Evolutionary conservation across 1,140 invertebrate genomes (phyloP).

Genomic region (Pachypsylla venusta): DNA sequence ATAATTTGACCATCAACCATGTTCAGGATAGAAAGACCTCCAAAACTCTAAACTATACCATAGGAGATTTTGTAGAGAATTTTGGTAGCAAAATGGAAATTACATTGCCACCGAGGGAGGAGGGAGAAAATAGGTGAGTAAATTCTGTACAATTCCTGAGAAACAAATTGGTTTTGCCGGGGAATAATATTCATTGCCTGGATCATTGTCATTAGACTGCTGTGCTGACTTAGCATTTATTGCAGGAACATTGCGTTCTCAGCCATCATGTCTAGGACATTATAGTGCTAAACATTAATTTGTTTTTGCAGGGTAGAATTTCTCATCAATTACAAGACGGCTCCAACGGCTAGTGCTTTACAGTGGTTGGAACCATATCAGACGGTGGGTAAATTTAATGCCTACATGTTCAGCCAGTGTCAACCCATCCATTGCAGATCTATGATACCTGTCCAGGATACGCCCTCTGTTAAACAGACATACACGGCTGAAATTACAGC

Average conservation of each 20-base stretch:
- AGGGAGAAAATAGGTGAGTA: not conserved
- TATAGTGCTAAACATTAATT: not conserved
- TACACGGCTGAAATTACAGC: constrained; percentile 49
- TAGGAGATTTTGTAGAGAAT: constrained; percentile 17
- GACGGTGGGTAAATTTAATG: constrained; percentile 71
- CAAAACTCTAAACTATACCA: constrained; percentile 11
- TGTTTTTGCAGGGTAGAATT: constrained; percentile 41
- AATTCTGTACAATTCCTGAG: not conserved
- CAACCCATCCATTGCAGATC: constrained; percentile 81
- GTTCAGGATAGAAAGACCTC: constrained; percentile 10
- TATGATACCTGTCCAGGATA: constrained; percentile 85
- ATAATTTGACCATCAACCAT: constrained; percentile 44
- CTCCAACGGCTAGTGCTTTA: constrained; percentile 57
- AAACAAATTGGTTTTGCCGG: not conserved
- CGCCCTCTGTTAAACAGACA: constrained; percentile 75
- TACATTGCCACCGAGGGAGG: constrained; percentile 12
- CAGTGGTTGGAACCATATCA: constrained; percentile 80
- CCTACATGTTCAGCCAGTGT: constrained; percentile 86
- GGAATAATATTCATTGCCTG: too few relatives aligned
- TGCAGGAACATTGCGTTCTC: too few relatives aligned
- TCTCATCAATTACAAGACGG: constrained; percentile 56
- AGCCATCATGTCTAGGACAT: not conserved
- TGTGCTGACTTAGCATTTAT: too few relatives aligned
- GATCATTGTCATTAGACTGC: too few relatives aligned
- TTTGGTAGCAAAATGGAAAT: constrained; percentile 21